Evolutionary conservation across 2,888 invertebrate species (phyloP).

Genomic region (Watsonalla binaria): DNA sequence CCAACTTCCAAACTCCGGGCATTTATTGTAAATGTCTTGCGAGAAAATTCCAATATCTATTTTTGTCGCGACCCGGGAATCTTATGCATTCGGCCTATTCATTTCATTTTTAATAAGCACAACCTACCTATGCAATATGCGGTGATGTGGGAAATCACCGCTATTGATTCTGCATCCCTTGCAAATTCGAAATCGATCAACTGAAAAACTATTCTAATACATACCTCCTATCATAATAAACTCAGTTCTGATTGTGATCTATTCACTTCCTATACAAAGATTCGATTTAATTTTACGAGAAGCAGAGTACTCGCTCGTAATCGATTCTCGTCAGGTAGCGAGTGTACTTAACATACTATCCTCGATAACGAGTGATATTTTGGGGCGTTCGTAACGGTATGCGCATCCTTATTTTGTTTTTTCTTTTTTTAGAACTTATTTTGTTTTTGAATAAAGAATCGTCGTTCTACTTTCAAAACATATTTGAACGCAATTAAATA

Average conservation of each 20-base stretch:
- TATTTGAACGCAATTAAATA: no score
- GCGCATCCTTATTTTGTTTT: constrained; percentile 41
- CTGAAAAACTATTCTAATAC: background rate
- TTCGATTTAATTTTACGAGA: constrained; percentile 28
- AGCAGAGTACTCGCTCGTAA: constrained; percentile 32
- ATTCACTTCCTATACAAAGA: constrained; percentile 19
- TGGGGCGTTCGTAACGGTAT: constrained; percentile 44
- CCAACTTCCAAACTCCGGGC: no score
- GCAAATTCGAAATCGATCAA: no score
- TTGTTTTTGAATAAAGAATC: constrained; percentile 7
- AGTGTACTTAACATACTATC: constrained; percentile 54
- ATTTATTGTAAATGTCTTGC: no score
- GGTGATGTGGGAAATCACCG: no score
- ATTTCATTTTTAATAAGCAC: no score
- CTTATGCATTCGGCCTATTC: no score
- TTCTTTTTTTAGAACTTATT: constrained; percentile 21
- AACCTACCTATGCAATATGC: no score
- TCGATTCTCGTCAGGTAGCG: constrained; percentile 52
- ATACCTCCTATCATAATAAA: background rate
- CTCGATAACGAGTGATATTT: constrained; percentile 43
- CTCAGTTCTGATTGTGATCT: constrained; percentile 10
- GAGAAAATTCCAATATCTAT: no score
- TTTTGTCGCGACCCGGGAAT: no score
- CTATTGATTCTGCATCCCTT: no score
- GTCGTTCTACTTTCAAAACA: no score